These are phyloP conservation scores for Tretioscincus oriximinensis DNA, from an alignment of 2,113 vertebrate species.

Conservation along the genomic window DNA sequence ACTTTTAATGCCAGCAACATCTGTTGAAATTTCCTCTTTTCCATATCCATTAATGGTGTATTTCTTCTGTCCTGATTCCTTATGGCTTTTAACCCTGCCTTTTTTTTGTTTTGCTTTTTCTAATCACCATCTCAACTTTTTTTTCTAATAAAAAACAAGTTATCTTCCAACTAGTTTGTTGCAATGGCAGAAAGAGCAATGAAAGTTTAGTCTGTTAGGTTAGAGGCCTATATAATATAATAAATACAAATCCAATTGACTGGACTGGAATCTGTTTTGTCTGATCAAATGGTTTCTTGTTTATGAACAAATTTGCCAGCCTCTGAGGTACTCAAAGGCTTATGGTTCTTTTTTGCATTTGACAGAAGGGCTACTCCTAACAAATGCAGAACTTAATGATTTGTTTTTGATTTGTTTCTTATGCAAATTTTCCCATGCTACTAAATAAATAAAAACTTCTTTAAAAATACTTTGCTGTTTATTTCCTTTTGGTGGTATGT, in stretches of 20 bases:
- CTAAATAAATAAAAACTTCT: background rate
- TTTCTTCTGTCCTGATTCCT: no score
- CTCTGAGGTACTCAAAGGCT: background rate
- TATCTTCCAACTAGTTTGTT: no score
- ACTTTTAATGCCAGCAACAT: no score
- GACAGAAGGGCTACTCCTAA: background rate
- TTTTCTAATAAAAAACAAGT: no score
- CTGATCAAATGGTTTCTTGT: background rate
- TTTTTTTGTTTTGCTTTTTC: no score
- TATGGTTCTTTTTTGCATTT: background rate
- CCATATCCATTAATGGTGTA: no score
- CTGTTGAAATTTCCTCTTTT: no score
- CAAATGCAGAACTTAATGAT: background rate
- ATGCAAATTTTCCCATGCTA: background rate
- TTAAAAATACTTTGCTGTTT: background rate
- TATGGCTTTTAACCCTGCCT: no score
- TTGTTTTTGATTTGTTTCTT: background rate
- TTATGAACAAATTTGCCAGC: background rate
- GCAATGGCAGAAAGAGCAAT: no score
- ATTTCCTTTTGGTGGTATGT: conserved; percentile 23
- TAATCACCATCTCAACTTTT: no score
- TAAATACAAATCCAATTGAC: background rate
- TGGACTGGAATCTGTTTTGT: background rate
- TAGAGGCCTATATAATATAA: no score
- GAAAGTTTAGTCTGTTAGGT: no score